These are phyloP conservation scores for Menidia beryllina DNA, from an alignment of 2,113 vertebrate species.

Conservation along the genomic window DNA sequence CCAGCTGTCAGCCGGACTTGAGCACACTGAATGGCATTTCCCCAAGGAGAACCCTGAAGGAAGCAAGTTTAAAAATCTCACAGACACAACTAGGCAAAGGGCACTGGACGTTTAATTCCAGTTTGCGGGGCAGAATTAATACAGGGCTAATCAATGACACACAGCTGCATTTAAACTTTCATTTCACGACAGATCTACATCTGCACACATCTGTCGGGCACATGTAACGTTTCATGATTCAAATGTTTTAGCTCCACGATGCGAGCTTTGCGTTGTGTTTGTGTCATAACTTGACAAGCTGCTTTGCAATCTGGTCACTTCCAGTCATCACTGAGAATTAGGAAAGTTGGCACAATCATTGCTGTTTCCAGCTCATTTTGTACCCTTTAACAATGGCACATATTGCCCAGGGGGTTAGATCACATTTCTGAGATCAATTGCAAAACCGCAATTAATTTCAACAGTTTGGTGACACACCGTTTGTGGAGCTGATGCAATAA, in stretches of 20 bases:
- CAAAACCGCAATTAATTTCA: constrained; percentile 49
- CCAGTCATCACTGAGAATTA: constrained; percentile 19
- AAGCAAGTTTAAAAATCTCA: constrained; percentile 5
- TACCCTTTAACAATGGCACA: constrained; percentile 15
- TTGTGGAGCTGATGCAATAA: constrained; percentile 23
- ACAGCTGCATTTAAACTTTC: background rate
- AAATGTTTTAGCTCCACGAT: background rate
- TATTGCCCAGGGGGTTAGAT: constrained; percentile 28
- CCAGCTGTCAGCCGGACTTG: constrained; percentile 43
- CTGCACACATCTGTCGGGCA: background rate
- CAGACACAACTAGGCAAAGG: background rate
- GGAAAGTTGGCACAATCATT: constrained; percentile 38
- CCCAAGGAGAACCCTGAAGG: constrained; percentile 30
- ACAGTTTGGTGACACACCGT: constrained; percentile 1
- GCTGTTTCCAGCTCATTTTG: constrained; percentile 6
- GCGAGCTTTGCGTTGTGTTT: background rate
- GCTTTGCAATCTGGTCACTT: constrained; percentile 25
- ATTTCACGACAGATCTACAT: background rate
- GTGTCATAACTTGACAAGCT: constrained; percentile 27
- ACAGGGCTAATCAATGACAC: background rate
- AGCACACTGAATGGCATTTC: constrained; percentile 59
- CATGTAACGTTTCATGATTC: constrained; percentile 1
- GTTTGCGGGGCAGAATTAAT: background rate
- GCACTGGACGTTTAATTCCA: background rate
- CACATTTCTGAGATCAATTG: constrained; percentile 47